Conservation (phyloP, 2,888 invertebrate species). For the Caenorhabditis sp. region DNA sequence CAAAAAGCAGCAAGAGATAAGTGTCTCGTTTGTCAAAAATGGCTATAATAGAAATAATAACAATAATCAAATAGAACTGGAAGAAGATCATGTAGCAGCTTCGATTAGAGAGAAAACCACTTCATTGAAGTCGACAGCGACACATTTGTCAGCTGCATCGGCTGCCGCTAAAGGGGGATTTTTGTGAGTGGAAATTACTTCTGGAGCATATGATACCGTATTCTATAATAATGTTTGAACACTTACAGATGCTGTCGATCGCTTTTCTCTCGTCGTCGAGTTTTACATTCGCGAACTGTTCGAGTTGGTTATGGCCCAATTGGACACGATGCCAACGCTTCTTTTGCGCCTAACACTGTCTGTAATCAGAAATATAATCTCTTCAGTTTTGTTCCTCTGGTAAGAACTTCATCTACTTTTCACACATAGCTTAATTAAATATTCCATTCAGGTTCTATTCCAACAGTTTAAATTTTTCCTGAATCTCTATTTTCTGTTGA, state of each 20-base stretch:
- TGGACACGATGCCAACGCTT: slow-evolving; percentile 45
- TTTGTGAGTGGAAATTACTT: slow-evolving; percentile 30
- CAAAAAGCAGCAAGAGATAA: slow-evolving; percentile 24
- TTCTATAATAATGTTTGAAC: background rate
- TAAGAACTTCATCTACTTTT: no score
- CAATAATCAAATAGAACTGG: background rate
- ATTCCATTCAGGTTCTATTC: slow-evolving; percentile 87
- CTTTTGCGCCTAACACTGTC: slow-evolving; percentile 82
- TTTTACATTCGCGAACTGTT: slow-evolving; percentile 68
- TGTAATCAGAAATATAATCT: slow-evolving; percentile 96
- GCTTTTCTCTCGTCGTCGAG: slow-evolving; percentile 62
- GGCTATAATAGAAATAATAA: background rate
- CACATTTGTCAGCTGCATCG: slow-evolving; percentile 34
- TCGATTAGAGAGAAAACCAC: slow-evolving; percentile 43
- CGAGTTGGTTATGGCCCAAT: slow-evolving; percentile 67
- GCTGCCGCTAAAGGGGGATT: slow-evolving; percentile 34
- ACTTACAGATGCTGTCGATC: slow-evolving; percentile 65
- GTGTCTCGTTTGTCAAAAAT: slow-evolving; percentile 23
- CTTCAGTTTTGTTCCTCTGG: slow-evolving; percentile 76
- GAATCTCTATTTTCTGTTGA: slow-evolving; percentile 94
- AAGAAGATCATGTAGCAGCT: slow-evolving; percentile 22
- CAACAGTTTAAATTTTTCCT: slow-evolving; percentile 99
- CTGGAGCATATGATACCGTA: background rate
- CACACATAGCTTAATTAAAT: no score
- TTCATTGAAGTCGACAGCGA: slow-evolving; percentile 46